Evolutionary conservation across 2,888 invertebrate genomes (phyloP), one percentile per base, ranked within the genome.

Genomic region (Eumacrocentrus americanus): DNA sequence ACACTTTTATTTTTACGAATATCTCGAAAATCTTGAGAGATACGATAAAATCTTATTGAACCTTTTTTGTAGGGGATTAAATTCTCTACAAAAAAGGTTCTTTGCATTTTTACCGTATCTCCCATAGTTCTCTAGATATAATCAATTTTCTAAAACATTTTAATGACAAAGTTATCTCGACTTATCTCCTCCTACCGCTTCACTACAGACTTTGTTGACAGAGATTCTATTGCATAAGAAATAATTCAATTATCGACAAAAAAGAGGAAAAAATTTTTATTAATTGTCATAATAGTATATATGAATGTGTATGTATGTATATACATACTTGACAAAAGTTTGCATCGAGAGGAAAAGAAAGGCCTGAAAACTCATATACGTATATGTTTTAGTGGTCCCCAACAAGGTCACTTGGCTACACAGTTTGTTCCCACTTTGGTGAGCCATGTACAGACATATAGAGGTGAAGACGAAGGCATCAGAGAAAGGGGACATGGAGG

Each of bases 401-500:
- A n/a, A n/a, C n/a, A n/a, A n/a, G 29, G 29, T 29, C 5, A 29
- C 5, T 29, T 29, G n/a, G n/a, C n/a, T n/a, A n/a, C n/a, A n/a
- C n/a, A n/a, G n/a, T n/a, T n/a, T n/a, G n/a, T n/a, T n/a, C n/a
- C n/a, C n/a, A n/a, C n/a, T n/a, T n/a, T n/a, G n/a, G 29, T 29
- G 9, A 29, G 4, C 9, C 22, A 46, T 22, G 11, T 1, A 46
- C 1, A n/a, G 3, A n/a, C 20, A 22, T 22, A 23, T 40, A 38
- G 6, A 56, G 12, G 18, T 6, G 37, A 40, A 29, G 4, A 29
- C 29, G n/a, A n/a, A 22, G 7, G 42, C 23, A 56, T 54, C 56
- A 52, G 44, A 59, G 44, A 16, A 57, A 47, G 34, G 29, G 56
- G 50, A 58, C 40, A 55, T 34, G 37, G 60, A 55, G 59, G 51